Conservation (phyloP, 1,140 invertebrate genomes). For the Zaprionus ghesquierei region DNA sequence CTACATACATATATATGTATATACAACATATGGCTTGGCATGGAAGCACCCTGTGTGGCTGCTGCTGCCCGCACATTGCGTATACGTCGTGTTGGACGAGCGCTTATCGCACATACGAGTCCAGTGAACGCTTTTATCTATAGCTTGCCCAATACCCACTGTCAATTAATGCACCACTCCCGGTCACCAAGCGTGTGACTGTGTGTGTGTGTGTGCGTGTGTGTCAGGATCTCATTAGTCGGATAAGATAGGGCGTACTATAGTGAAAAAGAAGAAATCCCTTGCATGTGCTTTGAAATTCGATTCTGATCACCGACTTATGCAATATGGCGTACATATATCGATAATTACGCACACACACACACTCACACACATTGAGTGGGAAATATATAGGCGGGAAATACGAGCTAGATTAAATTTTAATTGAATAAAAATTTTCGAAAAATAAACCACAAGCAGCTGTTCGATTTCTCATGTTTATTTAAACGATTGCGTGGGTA, state of each 20-base stretch:
- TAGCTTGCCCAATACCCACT: constrained; percentile 23
- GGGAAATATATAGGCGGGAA: background rate
- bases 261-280: background rate
- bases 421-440: background rate
- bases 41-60: background rate
- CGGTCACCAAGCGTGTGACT: constrained; percentile 3
- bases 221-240: constrained; percentile 60
- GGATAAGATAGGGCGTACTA: constrained; percentile 60
- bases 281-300: constrained; percentile 45
- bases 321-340: constrained; percentile 3
- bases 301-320: constrained; percentile 19
- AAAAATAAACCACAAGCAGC: constrained; percentile 19
- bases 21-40: background rate
- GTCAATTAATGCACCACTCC: constrained; percentile 44
- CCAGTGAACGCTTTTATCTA: constrained; percentile 51
- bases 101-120: constrained; percentile 9
- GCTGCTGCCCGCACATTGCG: constrained; percentile 9
- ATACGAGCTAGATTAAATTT: background rate
- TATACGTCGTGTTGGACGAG: constrained; percentile 2
- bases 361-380: background rate
- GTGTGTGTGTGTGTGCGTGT: constrained; percentile 2
- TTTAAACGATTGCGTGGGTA: constrained; percentile 28
- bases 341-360: background rate
- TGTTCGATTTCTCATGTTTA: constrained; percentile 23
- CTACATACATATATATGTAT: background rate